Conservation (phyloP, 2,888 invertebrate genomes). For the Lamellibrachia satsuma region DNA sequence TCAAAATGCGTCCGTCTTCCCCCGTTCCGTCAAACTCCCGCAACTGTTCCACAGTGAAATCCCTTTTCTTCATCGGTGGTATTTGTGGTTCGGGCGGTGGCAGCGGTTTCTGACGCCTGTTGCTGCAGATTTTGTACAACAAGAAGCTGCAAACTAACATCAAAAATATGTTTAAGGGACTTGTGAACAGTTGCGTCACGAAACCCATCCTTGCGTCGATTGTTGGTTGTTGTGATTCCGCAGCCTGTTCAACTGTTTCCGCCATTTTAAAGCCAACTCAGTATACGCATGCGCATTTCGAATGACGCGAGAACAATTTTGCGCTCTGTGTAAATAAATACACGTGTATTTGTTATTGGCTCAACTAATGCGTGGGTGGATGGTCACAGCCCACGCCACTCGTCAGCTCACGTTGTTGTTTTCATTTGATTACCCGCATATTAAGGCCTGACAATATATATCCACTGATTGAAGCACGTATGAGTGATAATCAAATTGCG, state of each 20-base stretch:
- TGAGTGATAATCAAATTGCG: no score
- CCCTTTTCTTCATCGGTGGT: conserved; percentile 83
- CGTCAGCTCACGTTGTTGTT: neutral
- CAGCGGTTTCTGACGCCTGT: conserved; percentile 45
- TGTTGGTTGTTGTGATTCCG: neutral
- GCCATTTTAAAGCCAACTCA: conserved; percentile 17
- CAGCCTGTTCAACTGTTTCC: conserved; percentile 13
- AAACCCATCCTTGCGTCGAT: conserved; percentile 6
- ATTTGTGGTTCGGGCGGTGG: conserved; percentile 71
- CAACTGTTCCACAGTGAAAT: conserved; percentile 88
- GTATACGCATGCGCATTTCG: conserved; percentile 1
- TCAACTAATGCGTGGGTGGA: neutral
- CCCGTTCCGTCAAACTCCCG: conserved; percentile 84
- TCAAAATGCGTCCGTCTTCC: conserved; percentile 83
- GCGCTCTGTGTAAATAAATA: neutral
- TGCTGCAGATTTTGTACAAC: conserved; percentile 77
- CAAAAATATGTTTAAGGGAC: conserved; percentile 77
- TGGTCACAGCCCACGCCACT: neutral
- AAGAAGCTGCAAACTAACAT: conserved; percentile 77
- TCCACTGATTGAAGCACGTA: no score
- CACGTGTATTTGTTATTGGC: neutral
- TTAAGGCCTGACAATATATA: no score
- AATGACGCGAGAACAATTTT: neutral
- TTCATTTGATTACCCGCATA: no score
- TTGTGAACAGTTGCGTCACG: conserved; percentile 51